Percentiles rank a stretch among this genome's conserved stretches.
Conservation (phyloP, 2,797 vertebrate species). For the Ibycter americanus region DNA sequence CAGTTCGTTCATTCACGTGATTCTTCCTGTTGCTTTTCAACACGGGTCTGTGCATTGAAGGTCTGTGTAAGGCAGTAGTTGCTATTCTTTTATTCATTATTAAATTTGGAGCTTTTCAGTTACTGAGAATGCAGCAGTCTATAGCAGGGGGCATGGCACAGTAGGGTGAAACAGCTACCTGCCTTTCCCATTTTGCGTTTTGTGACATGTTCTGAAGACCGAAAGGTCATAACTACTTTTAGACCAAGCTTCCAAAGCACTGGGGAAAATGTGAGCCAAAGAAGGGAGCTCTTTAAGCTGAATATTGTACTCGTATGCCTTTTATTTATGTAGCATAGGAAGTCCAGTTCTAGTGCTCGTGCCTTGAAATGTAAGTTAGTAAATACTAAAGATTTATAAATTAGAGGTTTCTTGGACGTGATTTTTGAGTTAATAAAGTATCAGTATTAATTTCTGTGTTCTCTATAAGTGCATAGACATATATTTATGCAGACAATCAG, state of each 20-base stretch:
- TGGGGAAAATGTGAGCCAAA: background rate
- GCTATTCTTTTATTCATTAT: background rate
- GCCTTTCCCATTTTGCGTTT: background rate
- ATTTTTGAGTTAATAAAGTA: conserved; percentile 21
- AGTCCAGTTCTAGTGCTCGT: background rate
- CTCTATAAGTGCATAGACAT: background rate
- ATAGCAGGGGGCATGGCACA: background rate
- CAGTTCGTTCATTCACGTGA: fast-evolving
- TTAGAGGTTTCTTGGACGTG: background rate
- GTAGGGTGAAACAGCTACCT: background rate
- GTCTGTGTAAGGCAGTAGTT: background rate
- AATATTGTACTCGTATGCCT: background rate
- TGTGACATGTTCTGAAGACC: background rate
- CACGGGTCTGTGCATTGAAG: fast-evolving
- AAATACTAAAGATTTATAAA: background rate
- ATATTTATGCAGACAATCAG: conserved; percentile 12
- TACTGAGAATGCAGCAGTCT: background rate
- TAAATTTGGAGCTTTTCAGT: background rate
- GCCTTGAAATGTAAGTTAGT: background rate
- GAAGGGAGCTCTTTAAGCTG: background rate
- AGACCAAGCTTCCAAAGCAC: background rate
- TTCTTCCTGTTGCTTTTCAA: background rate
- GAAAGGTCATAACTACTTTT: background rate
- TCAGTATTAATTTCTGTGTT: background rate
- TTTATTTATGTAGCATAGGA: background rate